Conservation (phyloP, 2,797 vertebrate genomes). For the Pseudotriccus pelzelni region DNA sequence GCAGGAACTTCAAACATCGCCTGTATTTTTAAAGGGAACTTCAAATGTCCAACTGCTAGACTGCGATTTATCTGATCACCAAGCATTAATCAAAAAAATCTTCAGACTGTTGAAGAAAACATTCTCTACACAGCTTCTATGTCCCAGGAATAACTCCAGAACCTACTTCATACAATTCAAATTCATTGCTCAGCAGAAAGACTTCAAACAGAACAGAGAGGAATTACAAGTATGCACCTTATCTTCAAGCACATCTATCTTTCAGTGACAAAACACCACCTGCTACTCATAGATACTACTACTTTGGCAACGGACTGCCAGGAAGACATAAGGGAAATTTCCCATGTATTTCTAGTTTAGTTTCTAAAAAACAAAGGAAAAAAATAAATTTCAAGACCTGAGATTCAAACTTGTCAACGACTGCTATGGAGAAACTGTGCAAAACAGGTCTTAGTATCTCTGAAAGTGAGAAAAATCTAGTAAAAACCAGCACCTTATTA, state of each 20-base stretch:
- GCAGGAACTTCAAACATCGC: not conserved
- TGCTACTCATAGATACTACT: not conserved
- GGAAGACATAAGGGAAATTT: not conserved
- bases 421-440: not conserved
- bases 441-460: not conserved
- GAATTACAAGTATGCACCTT: not conserved
- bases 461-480: not conserved
- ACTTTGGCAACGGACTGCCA: not conserved
- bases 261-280: not conserved
- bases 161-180: not conserved
- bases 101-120: not conserved
- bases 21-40: not conserved
- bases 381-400: not conserved
- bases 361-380: not conserved
- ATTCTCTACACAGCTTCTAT: not conserved
- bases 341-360: not conserved
- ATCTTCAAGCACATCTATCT: not conserved
- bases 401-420: not conserved
- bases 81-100: not conserved
- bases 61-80: not conserved
- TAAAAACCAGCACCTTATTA: not conserved
- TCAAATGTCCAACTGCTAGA: not conserved
- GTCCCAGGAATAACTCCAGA: not conserved
- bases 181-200: not conserved
- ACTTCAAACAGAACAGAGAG: not conserved